Evolutionary conservation across 2,888 invertebrate species (phyloP), one percentile per base, ranked within the genome.

Genomic region (Eubasilissa splendida): DNA sequence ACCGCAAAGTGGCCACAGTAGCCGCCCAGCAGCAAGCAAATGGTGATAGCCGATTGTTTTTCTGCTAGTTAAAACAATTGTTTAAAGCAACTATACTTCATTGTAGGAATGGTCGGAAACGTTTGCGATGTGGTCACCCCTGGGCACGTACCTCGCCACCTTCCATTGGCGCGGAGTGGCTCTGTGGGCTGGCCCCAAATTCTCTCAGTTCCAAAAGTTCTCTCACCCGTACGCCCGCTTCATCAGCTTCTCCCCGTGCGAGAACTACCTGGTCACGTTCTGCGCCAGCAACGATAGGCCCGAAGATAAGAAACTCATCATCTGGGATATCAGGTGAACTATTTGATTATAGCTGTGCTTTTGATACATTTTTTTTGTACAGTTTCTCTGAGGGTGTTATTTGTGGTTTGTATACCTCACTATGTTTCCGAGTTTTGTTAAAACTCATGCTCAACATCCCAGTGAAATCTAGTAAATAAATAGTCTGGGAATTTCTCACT

Each of bases 221-320:
- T 94, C 93, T 80, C 99, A 98, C 86, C 91, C 94, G 0, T 95
- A 95, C 84, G 99, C 99, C 0, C 96, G 98, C 86, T 97, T 97
- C 86, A 97, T 99, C 82, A 98, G 99, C 85, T 99, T 98, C 89
- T 99, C 99, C 10, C 99, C 99, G 0, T 96, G 97, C 88, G 99
- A 99, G 90, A 97, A 97, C 86, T 99, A 98, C 88, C 89, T 99
- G 84, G 97, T 99, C 1, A 97, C 98, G 0, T 99, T 98, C 87
- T 96, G 98, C 56, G 96, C 97, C 0, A 93, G 94, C 80, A 92
- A 93, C 14, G 94, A 95, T 82, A 87, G 89, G 83, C 93, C 93
- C 1, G 94, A 93, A 87, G 95, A 92, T 88, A 97, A 94, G 84
- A 95, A 96, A 86, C 94, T 98, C 14, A 95, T 97, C 78, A 96